Base-by-base conservation (phyloP, 1,140 invertebrate genomes). In the Thrips palmi region DNA sequence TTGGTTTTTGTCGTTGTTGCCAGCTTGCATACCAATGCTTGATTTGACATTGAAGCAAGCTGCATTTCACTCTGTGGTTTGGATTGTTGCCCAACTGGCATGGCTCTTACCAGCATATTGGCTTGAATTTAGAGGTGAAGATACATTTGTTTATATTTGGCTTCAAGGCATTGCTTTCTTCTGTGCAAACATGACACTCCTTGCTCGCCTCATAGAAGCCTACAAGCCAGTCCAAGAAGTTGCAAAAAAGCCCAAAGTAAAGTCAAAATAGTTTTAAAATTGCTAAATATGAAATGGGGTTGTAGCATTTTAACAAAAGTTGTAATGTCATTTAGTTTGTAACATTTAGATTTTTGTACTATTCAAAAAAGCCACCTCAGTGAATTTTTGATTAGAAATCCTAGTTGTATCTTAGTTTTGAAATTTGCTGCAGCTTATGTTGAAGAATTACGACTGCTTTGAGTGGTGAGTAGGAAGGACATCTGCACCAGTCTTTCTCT, bases 31-130 rank as follows among this genome's bases (percentile, higher is more conserved):
- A 10, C 79, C 71, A 18, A 65, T 70, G 52, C 63, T 85, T 3
- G 60, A 63, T 41, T 59, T 74, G 33, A 59, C 64, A 6, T 45
- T 51, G 2, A 53, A 45, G 14, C 66, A 67, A 36, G 52, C 65
- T n/a, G 2, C 67, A 19, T 47, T 55, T 33, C 49, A 66, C 36
- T 23, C 60, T 46, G 22, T 49, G 2, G 51, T 78, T 5, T 97
- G 93, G 93, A 54, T 85, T 20, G 42, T 64, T 1, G 71, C 72
- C 27, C 89, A 97, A 63, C 69, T 58, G 1, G 50, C 77, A 4
- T 98, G 93, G 93, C 59, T 97, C n/a, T 57, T 79, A 29, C 74
- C 76, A 28, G 93, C 91, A 1, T 97, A 93, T 60, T 63, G 77
- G 23, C 61, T 97, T 15, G 93, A 97, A 60, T 97, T 94, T 57